Percentiles rank a stretch among this genome's conserved stretches.
Evolutionary conservation across 2,113 vertebrate genomes (phyloP).

Genomic region (Parotia lawesii): DNA sequence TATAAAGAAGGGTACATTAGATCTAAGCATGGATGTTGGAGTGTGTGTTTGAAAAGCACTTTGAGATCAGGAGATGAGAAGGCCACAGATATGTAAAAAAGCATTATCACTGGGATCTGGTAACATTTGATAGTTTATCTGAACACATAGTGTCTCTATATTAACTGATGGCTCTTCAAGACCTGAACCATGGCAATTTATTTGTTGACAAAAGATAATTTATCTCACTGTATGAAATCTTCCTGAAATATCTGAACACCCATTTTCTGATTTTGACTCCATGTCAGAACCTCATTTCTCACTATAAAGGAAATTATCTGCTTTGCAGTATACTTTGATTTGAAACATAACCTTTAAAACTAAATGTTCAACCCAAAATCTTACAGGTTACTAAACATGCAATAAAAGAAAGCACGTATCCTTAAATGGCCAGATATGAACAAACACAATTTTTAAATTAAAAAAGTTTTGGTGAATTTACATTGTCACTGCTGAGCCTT

Average conservation of each 20-base stretch:
- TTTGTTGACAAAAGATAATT: background rate
- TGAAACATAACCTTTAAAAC: background rate
- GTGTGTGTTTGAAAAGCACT: background rate
- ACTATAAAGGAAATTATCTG: background rate
- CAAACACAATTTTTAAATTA: background rate
- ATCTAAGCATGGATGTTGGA: background rate
- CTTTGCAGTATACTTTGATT: background rate
- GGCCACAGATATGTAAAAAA: background rate
- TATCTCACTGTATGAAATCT: background rate
- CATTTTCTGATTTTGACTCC: background rate
- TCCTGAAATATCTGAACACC: background rate
- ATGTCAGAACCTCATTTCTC: background rate
- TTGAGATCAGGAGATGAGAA: background rate
- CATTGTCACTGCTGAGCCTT: background rate
- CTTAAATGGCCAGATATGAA: background rate
- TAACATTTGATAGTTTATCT: background rate
- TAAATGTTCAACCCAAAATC: background rate
- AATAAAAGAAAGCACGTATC: background rate
- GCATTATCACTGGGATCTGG: background rate
- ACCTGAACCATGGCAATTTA: background rate
- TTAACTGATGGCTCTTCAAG: background rate
- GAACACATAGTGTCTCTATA: background rate
- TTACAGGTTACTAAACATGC: background rate
- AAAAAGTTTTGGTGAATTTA: background rate
- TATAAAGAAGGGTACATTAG: background rate